Evolutionary conservation across 1,140 invertebrate species (phyloP).

Genomic region (Kradibia gibbosae): DNA sequence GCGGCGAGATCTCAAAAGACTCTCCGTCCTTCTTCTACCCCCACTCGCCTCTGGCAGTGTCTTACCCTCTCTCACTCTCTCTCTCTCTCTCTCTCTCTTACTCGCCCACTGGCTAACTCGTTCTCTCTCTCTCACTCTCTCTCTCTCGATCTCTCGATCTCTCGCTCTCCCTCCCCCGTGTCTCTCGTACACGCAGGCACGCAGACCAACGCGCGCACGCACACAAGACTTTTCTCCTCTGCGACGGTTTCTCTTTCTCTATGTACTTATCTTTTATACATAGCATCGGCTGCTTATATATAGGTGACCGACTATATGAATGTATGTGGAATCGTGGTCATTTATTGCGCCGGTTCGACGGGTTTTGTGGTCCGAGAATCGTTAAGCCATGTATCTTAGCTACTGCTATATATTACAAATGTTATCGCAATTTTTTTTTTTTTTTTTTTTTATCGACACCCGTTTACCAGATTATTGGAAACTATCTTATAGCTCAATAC

Average conservation of each 20-base stretch:
- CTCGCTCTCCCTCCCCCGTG: slow-evolving; percentile 17
- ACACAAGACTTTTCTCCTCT: neutral
- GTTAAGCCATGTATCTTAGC: neutral
- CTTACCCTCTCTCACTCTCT: slow-evolving; percentile 44
- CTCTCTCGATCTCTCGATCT: neutral
- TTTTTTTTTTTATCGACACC: neutral
- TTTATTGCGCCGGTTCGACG: slow-evolving; percentile 21
- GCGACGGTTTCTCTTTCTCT: slow-evolving; percentile 13
- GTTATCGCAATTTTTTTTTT: slow-evolving; percentile 8
- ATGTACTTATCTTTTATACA: neutral
- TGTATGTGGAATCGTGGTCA: neutral
- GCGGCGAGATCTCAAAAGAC: slow-evolving; percentile 59
- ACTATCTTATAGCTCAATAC: too few species aligned
- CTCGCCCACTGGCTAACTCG: slow-evolving; percentile 4
- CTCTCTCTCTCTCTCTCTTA: slow-evolving; percentile 48
- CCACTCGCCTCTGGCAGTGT: slow-evolving; percentile 44
- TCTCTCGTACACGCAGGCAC: neutral
- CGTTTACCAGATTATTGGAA: neutral
- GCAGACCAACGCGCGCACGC: neutral
- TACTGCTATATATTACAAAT: neutral
- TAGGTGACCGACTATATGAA: neutral
- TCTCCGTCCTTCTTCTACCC: slow-evolving; percentile 57
- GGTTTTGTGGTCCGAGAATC: slow-evolving; percentile 12
- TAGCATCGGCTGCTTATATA: neutral
- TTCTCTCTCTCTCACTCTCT: neutral